phyloP scores from a whole-genome alignment of 2,113 vertebrate species.

The Solea senegalensis region DNA sequence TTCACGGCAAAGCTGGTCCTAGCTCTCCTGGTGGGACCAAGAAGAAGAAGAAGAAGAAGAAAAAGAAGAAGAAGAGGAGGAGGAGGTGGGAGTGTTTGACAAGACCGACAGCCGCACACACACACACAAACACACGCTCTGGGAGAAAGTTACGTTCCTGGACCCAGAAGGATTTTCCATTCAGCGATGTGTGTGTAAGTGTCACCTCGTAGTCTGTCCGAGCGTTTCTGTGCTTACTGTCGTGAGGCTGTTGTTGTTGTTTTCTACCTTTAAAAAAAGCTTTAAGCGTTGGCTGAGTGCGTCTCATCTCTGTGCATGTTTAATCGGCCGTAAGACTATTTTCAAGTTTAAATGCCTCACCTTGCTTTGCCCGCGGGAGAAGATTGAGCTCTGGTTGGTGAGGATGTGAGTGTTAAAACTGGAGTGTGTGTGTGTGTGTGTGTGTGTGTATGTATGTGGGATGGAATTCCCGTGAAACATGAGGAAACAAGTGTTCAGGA shows the following conservation, averaged over 20 bases:
- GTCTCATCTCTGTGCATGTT: neutral
- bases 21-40: slow-evolving; percentile 46
- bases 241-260: neutral
- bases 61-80: slow-evolving; percentile 18
- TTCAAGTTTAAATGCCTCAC: slow-evolving; percentile 22
- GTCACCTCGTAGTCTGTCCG: slow-evolving; percentile 40
- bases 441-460: slow-evolving; percentile 15
- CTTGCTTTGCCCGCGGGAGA: slow-evolving; percentile 2
- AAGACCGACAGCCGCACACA: slow-evolving; percentile 44
- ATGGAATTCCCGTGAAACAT: slow-evolving; percentile 28
- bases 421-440: slow-evolving; percentile 4
- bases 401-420: neutral
- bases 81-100: slow-evolving; percentile 54
- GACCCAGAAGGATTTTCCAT: slow-evolving; percentile 57
- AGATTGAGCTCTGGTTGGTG: neutral
- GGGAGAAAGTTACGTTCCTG: slow-evolving; percentile 49
- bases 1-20: slow-evolving; percentile 47
- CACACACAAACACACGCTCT: slow-evolving; percentile 44
- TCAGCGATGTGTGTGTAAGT: slow-evolving; percentile 76
- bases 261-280: neutral
- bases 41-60: slow-evolving; percentile 24
- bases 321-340: neutral
- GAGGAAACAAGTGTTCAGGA: slow-evolving; percentile 41
- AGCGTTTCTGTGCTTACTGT: slow-evolving; percentile 1
- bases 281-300: neutral